These are phyloP conservation scores for Emydoidea blandingii DNA, from an alignment of 2,797 vertebrate genomes.

Conservation along the genomic window DNA sequence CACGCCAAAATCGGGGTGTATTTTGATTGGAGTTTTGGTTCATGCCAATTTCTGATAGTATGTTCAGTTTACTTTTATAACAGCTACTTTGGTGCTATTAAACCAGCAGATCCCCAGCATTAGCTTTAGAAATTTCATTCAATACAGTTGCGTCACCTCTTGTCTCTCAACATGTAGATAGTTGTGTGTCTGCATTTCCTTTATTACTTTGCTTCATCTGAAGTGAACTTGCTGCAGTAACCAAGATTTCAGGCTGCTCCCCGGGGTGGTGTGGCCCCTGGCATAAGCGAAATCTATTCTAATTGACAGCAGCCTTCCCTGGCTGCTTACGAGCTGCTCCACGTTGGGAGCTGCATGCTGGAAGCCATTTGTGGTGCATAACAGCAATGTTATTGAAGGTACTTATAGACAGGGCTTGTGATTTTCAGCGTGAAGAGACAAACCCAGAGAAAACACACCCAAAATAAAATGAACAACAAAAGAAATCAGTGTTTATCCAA, in stretches of 20 bases:
- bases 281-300: too few relatives aligned
- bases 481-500: background rate
- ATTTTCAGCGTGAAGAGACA: background rate
- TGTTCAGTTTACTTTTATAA: background rate
- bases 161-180: background rate
- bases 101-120: background rate
- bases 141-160: background rate
- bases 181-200: background rate
- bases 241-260: background rate
- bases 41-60: background rate
- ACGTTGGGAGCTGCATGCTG: too few relatives aligned
- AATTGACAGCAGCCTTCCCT: background rate
- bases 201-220: background rate
- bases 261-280: too few relatives aligned
- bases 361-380: too few relatives aligned
- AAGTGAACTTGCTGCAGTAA: background rate
- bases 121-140: accelerated
- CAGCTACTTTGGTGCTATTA: background rate
- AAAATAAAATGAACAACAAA: background rate
- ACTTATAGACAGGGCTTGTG: background rate
- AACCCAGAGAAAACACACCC: background rate
- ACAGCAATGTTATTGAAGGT: too few relatives aligned
- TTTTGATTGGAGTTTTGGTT: background rate
- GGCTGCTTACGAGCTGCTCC: background rate
- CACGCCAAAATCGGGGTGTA: too few relatives aligned